phyloP scores from a whole-genome alignment of 2,888 invertebrate species.

The Belgica antarctica region DNA sequence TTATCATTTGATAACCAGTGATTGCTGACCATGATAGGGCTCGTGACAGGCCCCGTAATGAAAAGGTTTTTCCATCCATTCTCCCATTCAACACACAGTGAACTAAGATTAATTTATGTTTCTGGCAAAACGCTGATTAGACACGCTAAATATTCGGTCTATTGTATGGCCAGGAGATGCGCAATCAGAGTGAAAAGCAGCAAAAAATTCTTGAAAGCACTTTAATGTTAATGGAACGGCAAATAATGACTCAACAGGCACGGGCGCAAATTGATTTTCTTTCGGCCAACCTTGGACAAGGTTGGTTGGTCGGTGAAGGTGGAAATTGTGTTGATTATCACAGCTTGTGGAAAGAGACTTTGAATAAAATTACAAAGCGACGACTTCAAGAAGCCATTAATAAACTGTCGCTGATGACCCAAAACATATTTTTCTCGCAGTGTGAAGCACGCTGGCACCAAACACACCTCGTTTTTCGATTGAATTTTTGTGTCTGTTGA shows the following conservation, averaged over 20 bases:
- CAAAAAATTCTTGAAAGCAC: conserved; percentile 1
- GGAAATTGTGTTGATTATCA: neutral
- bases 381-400: neutral
- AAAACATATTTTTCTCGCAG: conserved; percentile 13
- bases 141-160: conserved; percentile 32
- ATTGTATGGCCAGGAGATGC: neutral
- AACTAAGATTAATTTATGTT: conserved; percentile 26
- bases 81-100: neutral
- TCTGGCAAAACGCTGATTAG: conserved; percentile 28
- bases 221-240: neutral
- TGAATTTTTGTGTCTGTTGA: neutral
- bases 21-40: conserved; percentile 39
- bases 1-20: conserved; percentile 39
- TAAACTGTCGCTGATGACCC: neutral
- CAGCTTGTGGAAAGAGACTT: neutral
- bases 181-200: conserved; percentile 24
- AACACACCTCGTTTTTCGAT: conserved; percentile 11
- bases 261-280: conserved; percentile 10
- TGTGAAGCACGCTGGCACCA: conserved; percentile 5
- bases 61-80: conserved; percentile 8
- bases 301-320: neutral
- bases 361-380: too few relatives aligned
- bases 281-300: neutral
- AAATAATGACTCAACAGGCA: conserved; percentile 29
- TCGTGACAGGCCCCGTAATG: neutral